phyloP scores from a whole-genome alignment of 2,888 invertebrate species.

The Drymonia ruficornis region DNA sequence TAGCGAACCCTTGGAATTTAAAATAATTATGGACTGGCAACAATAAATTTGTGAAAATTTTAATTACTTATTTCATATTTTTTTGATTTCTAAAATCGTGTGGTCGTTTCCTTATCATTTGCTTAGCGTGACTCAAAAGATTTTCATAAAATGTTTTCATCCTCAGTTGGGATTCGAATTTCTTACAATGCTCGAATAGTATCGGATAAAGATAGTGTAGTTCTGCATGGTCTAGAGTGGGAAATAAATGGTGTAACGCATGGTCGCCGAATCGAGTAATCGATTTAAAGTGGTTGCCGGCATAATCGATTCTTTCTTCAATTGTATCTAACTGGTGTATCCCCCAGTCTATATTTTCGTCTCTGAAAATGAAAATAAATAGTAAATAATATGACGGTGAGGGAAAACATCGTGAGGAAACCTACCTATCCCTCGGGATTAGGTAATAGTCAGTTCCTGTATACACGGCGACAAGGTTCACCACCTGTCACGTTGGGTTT shows the following conservation, averaged over 20 bases:
- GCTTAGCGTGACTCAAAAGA: constrained; percentile 87
- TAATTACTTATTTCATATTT: constrained; percentile 12
- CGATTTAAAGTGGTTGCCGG: constrained; percentile 86
- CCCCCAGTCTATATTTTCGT: constrained; percentile 88
- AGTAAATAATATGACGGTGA: constrained; percentile 13
- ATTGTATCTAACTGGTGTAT: constrained; percentile 90
- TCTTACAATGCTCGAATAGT: constrained; percentile 86
- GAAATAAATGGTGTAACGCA: constrained; percentile 91
- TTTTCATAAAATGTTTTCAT: constrained; percentile 85
- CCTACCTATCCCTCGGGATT: no score
- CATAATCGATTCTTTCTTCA: constrained; percentile 88
- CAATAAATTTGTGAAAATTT: neutral
- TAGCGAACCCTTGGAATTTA: neutral
- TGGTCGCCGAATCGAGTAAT: constrained; percentile 92
- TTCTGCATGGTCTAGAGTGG: constrained; percentile 91
- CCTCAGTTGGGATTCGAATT: constrained; percentile 84
- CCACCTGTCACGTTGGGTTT: no score
- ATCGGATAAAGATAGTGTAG: constrained; percentile 87
- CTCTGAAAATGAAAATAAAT: constrained; percentile 63
- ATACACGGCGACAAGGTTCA: no score
- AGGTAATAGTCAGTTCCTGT: no score
- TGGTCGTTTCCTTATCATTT: constrained; percentile 66
- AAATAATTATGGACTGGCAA: neutral
- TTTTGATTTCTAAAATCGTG: constrained; percentile 59
- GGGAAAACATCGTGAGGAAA: no score